Base-by-base conservation (phyloP, 2,113 vertebrate genomes). In the Pelobates fuscus region DNA sequence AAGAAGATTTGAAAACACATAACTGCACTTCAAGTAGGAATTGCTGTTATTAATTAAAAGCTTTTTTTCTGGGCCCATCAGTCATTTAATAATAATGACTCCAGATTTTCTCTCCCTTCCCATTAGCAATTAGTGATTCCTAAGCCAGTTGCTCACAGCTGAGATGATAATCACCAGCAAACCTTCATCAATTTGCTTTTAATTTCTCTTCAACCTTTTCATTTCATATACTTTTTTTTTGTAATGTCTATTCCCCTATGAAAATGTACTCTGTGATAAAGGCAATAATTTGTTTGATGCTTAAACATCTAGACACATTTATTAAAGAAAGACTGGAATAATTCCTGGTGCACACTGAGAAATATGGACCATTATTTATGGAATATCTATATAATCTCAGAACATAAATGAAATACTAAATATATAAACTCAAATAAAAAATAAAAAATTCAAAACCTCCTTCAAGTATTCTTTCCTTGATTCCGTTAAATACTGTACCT, bases 51-150 rank as follows among this genome's bases (percentile, higher is more conserved):
- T 72, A 72, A 72, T 72, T 72, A 72, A 72, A 63, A 64, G 60
- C 54, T 52, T 26, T 64, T 64, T 61, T 72, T 37, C 59, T 71
- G 44, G 27, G 27, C 60, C 57, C 71, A 46, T 66, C 46, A 57
- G 71, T 57, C 61, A 57, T 74, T 74, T 74, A 66, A 74, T 74
- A 65, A 65, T 74, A 74, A 74, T 74, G 71, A 74, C 49, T 65
- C 49, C 71, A 74, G 71, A 60, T 74, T 74, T 74, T 58, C 60
- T 57, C 30, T 74, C 49, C 62, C 64, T 65, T 74, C 71, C 71
- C 71, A 74, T 74, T 74, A 74, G 71, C 62, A 74, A 74, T 74
- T 72, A 72, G 59, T 37, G 43, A 54, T 72, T 63, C 15, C 7
- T 37, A 65, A 57, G 62, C 24, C 49, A 11, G 21, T 65, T 43